Percentiles rank a stretch among this genome's conserved stretches.
Evolutionary conservation across 2,888 invertebrate species (phyloP).

Genomic region (Sinelater perroti): DNA sequence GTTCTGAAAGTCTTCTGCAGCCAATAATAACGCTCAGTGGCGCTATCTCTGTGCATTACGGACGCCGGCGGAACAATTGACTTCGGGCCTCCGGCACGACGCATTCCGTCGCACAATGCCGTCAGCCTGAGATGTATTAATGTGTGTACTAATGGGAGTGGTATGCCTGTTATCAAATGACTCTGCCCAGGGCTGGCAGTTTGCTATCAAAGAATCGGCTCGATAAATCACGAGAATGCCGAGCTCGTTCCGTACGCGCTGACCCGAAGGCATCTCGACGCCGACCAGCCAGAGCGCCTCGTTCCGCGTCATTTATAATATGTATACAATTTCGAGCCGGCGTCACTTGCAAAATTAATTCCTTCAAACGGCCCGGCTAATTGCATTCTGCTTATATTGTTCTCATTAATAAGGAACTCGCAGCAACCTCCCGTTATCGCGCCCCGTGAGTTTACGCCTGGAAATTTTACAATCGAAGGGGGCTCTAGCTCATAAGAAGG

Average conservation of each 20-base stretch:
- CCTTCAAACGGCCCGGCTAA: slow-evolving; percentile 8
- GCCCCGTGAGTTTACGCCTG: slow-evolving; percentile 16
- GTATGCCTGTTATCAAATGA: slow-evolving; percentile 36
- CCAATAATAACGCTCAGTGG: slow-evolving; percentile 46
- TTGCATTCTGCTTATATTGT: slow-evolving; percentile 14
- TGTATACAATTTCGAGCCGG: slow-evolving; percentile 13
- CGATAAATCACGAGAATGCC: slow-evolving; percentile 33
- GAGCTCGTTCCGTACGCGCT: slow-evolving; percentile 9
- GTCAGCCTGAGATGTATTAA: slow-evolving; percentile 38
- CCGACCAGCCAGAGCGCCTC: background rate
- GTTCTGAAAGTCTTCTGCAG: slow-evolving; percentile 51
- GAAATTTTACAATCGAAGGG: slow-evolving; percentile 26
- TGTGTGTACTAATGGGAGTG: slow-evolving; percentile 37
- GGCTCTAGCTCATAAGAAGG: slow-evolving; percentile 5
- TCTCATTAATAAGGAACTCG: slow-evolving; percentile 16
- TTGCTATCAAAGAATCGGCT: slow-evolving; percentile 38
- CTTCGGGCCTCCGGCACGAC: slow-evolving; percentile 32
- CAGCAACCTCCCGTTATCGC: slow-evolving; percentile 4
- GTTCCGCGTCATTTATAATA: slow-evolving; percentile 14
- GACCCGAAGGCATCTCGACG: slow-evolving; percentile 5
- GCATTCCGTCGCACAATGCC: slow-evolving; percentile 37
- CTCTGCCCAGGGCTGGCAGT: slow-evolving; percentile 28
- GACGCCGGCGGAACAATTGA: slow-evolving; percentile 35
- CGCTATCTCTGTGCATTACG: slow-evolving; percentile 36
- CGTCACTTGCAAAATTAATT: slow-evolving; percentile 11